Base-by-base conservation (phyloP, 2,888 invertebrate genomes). In the Epirrita christyi region DNA sequence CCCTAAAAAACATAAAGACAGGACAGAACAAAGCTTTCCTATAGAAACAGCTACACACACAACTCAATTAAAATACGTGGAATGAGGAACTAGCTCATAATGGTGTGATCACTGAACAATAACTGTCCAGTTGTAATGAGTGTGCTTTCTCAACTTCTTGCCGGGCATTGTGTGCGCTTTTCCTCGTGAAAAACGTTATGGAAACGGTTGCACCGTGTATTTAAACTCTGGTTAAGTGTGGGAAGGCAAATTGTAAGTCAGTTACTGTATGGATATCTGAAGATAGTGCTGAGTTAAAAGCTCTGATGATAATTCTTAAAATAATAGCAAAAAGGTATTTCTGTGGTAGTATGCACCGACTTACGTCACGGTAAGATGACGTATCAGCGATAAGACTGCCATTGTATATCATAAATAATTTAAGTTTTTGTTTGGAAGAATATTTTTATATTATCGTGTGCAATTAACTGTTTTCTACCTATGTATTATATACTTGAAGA, bases 111-210 rank as follows among this genome's bases (percentile, higher is more conserved):
- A 76, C 68, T 64, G 65, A 71, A 81, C 86, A 85, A 84, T 86
- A 86, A 86, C 85, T 87, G 87, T 85, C 86, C 87, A 76, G 72
- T 78, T 71, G 67, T 81, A 82, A 80, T 77, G 73, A 75, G 72
- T 28, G 48, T 41, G 78, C 78, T 83, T 86, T 88, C 87, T 78
- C 86, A 86, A 78, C 81, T 83, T 83, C 85, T 83, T 83, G 73
- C 61, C 58, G 64, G 63, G 59, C 75, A 86, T 86, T 86, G 86
- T 88, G 68, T 76, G 71, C 76, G 76, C 83, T 86, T 86, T 87
- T 88, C 88, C 88, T 80, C 81, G 83, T 84, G 86, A 88, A 88
- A 86, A 88, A 88, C 83, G n/a, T 78, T 77, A 75, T 72, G 73
- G 68, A 75, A 42, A 40, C 60, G 64, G 73, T 74, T 56, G 50